phyloP scores from a whole-genome alignment of 2,113 vertebrate species.

The Axis porcinus region DNA sequence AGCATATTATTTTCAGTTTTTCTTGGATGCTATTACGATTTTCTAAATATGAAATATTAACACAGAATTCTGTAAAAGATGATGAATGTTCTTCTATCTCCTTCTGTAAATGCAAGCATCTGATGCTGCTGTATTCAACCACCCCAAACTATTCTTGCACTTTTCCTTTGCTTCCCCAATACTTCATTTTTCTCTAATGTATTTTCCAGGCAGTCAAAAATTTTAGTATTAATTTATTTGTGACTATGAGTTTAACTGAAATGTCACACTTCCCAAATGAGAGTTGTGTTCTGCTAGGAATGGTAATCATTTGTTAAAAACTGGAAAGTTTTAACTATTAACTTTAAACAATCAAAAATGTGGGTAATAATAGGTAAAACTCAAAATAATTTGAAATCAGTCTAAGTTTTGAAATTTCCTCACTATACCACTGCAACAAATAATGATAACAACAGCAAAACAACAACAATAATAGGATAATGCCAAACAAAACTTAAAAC shows the following conservation, averaged over 20 bases:
- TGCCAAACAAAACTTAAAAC: background rate
- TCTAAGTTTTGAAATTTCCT: background rate
- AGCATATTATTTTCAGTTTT: conserved; percentile 47
- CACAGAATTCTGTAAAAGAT: conserved; percentile 10
- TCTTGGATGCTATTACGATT: conserved; percentile 40
- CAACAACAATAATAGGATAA: background rate
- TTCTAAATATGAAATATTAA: conserved; percentile 59
- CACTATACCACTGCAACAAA: background rate
- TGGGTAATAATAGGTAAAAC: background rate
- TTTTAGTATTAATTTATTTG: background rate
- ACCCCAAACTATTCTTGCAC: background rate
- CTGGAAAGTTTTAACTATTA: background rate
- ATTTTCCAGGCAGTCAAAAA: background rate
- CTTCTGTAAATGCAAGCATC: background rate
- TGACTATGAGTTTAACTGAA: background rate
- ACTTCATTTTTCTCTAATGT: background rate
- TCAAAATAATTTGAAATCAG: background rate
- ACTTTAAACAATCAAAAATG: background rate
- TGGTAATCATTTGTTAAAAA: background rate
- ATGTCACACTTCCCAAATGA: background rate
- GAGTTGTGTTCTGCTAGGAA: background rate
- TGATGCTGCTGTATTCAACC: background rate
- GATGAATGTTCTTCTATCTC: conserved; percentile 21
- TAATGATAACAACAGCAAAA: background rate
- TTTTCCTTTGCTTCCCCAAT: background rate